These are phyloP conservation scores for Pelodiscus sinensis DNA, from an alignment of 2,113 vertebrate genomes.

Conservation along the genomic window DNA sequence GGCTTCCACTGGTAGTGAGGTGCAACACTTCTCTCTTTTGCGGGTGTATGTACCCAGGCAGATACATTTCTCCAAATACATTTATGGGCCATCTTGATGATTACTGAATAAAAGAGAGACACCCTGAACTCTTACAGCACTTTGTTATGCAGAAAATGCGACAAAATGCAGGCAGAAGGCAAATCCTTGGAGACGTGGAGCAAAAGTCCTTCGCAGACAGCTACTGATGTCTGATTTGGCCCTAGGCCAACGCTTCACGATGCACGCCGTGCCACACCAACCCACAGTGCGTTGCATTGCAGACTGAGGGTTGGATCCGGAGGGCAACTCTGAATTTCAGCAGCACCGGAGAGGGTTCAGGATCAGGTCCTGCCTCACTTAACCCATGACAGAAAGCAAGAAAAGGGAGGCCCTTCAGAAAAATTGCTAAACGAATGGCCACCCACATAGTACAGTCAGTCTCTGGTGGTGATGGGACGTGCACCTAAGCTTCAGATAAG, in stretches of 20 bases:
- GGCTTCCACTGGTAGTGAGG: background rate
- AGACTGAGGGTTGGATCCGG: background rate
- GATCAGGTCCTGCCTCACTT: background rate
- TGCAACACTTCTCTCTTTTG: background rate
- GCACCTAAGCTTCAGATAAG: background rate
- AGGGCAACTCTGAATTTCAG: background rate
- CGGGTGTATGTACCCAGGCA: background rate
- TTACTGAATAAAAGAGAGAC: accelerated
- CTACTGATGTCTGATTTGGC: background rate
- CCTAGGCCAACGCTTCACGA: background rate
- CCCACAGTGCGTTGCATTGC: background rate
- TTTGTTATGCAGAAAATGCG: background rate
- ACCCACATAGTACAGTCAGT: background rate
- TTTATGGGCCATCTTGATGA: background rate
- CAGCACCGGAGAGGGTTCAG: accelerated
- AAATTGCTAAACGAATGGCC: background rate
- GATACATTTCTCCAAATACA: background rate
- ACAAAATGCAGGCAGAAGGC: background rate
- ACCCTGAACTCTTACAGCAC: background rate
- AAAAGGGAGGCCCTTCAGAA: background rate
- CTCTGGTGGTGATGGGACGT: background rate
- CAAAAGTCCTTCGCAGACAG: background rate
- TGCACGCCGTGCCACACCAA: background rate
- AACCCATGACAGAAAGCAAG: background rate
- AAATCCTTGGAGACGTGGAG: background rate